Conservation (phyloP, 2,113 vertebrate genomes). For the Proteles cristata region DNA sequence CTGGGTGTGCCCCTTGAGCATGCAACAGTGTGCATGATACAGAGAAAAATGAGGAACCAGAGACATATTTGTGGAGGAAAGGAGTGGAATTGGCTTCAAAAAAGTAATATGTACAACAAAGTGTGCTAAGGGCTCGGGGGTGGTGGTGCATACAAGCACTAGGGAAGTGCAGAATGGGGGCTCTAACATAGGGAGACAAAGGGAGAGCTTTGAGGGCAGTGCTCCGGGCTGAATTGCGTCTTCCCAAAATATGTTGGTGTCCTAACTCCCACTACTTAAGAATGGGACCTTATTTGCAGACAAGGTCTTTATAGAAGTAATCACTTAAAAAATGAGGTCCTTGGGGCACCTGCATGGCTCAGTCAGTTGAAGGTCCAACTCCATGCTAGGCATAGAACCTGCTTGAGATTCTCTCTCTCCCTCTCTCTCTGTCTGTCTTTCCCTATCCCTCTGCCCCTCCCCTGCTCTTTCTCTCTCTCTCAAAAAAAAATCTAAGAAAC, state of each 20-base stretch:
- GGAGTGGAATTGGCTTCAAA: background rate
- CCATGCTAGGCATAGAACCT: too few relatives aligned
- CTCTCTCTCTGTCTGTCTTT: too few relatives aligned
- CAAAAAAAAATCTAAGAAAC: too few relatives aligned
- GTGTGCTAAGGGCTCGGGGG: background rate
- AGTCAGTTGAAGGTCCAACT: too few relatives aligned
- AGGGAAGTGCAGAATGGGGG: background rate
- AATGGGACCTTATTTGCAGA: background rate
- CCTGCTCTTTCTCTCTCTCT: too few relatives aligned
- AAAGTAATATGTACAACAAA: background rate
- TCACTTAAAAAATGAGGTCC: too few relatives aligned
- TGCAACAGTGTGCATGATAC: background rate
- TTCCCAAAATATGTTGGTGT: background rate
- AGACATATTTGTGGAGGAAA: background rate
- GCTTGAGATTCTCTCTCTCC: too few relatives aligned
- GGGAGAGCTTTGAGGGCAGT: background rate
- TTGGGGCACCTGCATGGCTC: too few relatives aligned
- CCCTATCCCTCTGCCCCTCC: too few relatives aligned
- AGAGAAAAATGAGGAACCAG: background rate
- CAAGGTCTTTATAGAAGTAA: background rate
- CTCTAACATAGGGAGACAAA: background rate
- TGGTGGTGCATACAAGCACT: background rate
- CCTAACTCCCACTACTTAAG: background rate
- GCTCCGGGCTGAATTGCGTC: background rate
- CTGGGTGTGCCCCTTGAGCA: background rate